Conservation (phyloP, 1,140 invertebrate species). For the Drosophila arizonae region DNA sequence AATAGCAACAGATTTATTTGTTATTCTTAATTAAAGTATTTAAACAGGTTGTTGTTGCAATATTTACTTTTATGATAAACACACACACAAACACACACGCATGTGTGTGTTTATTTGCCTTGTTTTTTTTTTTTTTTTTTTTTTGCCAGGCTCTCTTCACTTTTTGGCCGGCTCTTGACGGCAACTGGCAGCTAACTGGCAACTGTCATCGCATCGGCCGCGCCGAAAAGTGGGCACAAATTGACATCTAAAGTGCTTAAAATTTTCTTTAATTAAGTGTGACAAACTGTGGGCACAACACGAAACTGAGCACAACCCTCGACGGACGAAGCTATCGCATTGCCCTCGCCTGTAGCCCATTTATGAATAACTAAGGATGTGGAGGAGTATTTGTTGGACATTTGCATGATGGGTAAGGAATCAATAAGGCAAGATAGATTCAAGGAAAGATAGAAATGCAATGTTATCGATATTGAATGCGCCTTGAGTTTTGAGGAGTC, state of each 20-base stretch:
- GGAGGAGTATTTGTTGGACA: neutral
- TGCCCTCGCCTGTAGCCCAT: neutral
- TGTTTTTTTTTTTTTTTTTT: slow-evolving; percentile 33
- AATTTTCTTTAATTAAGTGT: slow-evolving; percentile 82
- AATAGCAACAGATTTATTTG: too few species aligned
- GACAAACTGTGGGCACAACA: slow-evolving; percentile 74
- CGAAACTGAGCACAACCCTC: slow-evolving; percentile 11
- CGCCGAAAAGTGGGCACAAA: slow-evolving; percentile 71
- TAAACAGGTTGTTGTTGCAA: too few species aligned
- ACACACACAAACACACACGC: too few species aligned
- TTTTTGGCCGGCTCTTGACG: slow-evolving; percentile 45
- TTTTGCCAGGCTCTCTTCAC: slow-evolving; percentile 15
- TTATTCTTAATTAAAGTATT: too few species aligned
- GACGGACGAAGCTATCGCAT: neutral
- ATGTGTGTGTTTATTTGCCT: too few species aligned
- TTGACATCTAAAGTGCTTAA: slow-evolving; percentile 81
- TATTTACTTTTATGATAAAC: too few species aligned
- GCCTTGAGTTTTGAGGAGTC: too few species aligned
- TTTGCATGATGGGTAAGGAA: neutral
- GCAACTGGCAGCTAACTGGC: slow-evolving; percentile 51
- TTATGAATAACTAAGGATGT: neutral
- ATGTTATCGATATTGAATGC: too few species aligned
- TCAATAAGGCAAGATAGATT: neutral
- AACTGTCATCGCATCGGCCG: slow-evolving; percentile 69
- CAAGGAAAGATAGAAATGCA: too few species aligned